Conservation (phyloP, 2,113 vertebrate species). For the Baryphthengus martii region DNA sequence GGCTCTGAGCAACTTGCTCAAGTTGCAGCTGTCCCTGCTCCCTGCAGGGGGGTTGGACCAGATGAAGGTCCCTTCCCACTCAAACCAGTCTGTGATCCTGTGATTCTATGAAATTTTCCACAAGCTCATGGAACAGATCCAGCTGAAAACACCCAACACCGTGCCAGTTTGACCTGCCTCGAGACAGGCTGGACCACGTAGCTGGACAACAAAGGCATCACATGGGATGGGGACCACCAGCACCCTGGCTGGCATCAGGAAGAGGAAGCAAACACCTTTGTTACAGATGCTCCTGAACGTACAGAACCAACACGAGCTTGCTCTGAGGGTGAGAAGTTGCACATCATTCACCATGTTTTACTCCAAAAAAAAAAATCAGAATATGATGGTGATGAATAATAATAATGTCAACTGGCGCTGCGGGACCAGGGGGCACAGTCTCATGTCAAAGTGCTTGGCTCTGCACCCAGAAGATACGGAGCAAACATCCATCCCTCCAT, state of each 20-base stretch:
- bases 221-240: background rate
- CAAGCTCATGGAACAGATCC: background rate
- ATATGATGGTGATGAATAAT: background rate
- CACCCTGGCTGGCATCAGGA: rapidly evolving
- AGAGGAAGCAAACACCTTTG: background rate
- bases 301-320: background rate
- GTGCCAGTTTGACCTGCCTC: rapidly evolving
- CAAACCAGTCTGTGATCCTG: too few relatives aligned
- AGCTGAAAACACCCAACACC: rapidly evolving
- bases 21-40: too few relatives aligned
- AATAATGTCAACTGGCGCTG: background rate
- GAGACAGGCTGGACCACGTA: rapidly evolving
- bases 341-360: background rate
- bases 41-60: too few relatives aligned
- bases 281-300: rapidly evolving
- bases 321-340: background rate
- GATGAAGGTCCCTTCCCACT: too few relatives aligned
- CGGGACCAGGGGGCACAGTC: rapidly evolving
- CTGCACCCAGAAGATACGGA: background rate
- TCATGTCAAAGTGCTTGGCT: background rate
- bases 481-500: rapidly evolving
- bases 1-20: too few relatives aligned
- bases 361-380: background rate
- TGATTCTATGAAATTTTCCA: background rate
- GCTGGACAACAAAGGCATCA: too few relatives aligned